Base-by-base conservation (phyloP, 2,888 invertebrate species). In the Anthrax anthrax region DNA sequence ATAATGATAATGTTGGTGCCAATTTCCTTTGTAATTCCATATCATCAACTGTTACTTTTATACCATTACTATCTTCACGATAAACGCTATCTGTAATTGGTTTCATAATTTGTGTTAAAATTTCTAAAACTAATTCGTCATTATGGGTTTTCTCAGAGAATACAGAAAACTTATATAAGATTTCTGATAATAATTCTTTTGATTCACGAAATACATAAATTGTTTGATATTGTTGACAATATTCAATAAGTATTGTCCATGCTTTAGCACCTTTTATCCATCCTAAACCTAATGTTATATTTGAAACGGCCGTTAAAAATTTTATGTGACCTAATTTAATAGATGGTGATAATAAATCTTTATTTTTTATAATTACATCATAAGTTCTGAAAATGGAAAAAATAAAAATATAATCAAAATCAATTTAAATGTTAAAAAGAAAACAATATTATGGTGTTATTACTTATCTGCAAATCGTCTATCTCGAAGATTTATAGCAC, bases 121-220 rank as follows among this genome's bases (percentile, higher is more conserved):
- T 72, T 50, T 73, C 66, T 47, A 72, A 67, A 17, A 78, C 74
- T 36, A 76, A 70, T 14, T 62, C 58, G 54, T 77, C 72, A 36
- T 72, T 64, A 43, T 73, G 71, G 10, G 58, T 54, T 47, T 64
- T 61, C 18, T 60, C 59, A 18, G 62, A 62, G 32, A 58, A 64
- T 37, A 60, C 59, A 18, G 63, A 63, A 36, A 58, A 64, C 59
- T 72, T 74, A 65, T 75, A 74, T 1, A 81, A 57, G 46, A 82
- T 71, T 48, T 70, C 70, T 17, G 74, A 72, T 17, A 82, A 66
- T 55, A 85, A 78, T 48, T 74, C 72, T 46, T 79, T 76, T 9
- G 79, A 76, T 58, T 81, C 79, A 37, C 78, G 72, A 0, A 78
- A 73, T 12, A 85, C 77, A 58, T 84, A 86, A 37, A 85, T 69